phyloP scores from a whole-genome alignment of 2,888 invertebrate species.

The Megastigmus dorsalis region DNA sequence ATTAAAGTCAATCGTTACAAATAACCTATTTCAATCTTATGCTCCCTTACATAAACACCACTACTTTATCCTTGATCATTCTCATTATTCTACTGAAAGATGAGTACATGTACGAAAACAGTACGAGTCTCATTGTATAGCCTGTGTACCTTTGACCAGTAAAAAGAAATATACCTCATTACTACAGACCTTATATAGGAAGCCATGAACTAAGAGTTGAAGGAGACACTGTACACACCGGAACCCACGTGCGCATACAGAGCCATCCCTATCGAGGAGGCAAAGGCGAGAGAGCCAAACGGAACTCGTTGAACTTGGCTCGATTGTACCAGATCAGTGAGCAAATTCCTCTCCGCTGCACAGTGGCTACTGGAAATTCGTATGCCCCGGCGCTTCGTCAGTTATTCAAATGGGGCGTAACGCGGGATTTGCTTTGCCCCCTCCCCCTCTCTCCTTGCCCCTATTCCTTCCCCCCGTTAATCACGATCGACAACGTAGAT shows the following conservation, averaged over 20 bases:
- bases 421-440: slow-evolving; percentile 43
- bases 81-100: too few relatives aligned
- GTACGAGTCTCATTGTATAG: too few relatives aligned
- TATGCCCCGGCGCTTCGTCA: slow-evolving; percentile 36
- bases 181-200: neutral
- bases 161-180: slow-evolving; percentile 30
- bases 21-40: too few relatives aligned
- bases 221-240: too few relatives aligned
- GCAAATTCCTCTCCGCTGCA: neutral
- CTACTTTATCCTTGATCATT: too few relatives aligned
- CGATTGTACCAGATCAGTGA: slow-evolving; percentile 13
- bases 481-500: slow-evolving; percentile 27
- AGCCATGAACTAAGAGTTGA: neutral
- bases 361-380: neutral
- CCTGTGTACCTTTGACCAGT: slow-evolving; percentile 11
- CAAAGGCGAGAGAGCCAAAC: neutral
- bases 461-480: slow-evolving; percentile 24
- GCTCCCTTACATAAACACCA: too few relatives aligned
- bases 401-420: slow-evolving; percentile 53
- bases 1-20: too few relatives aligned
- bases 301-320: slow-evolving; percentile 17
- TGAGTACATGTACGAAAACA: too few relatives aligned
- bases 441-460: too few relatives aligned
- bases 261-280: neutral
- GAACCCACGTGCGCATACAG: neutral